A percentile compares a stretch with the other conserved stretches of the same genome.
These are phyloP conservation scores for Paralichthys olivaceus DNA, from an alignment of 2,113 vertebrate species.

Conservation along the genomic window DNA sequence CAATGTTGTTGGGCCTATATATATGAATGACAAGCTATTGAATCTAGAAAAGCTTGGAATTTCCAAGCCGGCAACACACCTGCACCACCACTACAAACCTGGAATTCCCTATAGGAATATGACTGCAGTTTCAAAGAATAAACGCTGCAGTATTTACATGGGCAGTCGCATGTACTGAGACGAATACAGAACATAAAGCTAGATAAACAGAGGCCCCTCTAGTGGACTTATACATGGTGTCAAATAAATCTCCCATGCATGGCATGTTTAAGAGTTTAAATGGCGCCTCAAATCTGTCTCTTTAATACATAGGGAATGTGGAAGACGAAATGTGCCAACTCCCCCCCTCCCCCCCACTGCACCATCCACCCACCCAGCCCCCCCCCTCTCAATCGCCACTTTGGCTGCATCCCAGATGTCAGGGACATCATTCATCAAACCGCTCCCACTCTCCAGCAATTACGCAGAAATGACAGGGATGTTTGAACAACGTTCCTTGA, in stretches of 20 bases:
- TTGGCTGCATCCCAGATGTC: conserved; percentile 65
- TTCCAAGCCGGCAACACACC: not conserved
- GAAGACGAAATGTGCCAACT: conserved; percentile 63
- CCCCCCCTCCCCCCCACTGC: conserved; percentile 9
- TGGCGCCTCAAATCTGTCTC: conserved; percentile 70
- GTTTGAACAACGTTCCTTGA: conserved; percentile 52
- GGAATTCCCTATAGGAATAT: conserved; percentile 9
- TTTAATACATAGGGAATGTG: conserved; percentile 74
- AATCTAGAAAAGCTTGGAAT: not conserved
- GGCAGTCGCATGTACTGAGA: conserved; percentile 12
- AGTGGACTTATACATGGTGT: conserved; percentile 59
- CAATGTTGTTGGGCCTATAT: conserved; percentile 32
- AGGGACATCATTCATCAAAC: conserved; percentile 60
- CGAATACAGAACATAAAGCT: conserved; percentile 39
- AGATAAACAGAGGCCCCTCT: conserved; percentile 48
- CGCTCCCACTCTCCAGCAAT: conserved; percentile 51
- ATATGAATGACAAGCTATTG: conserved; percentile 33
- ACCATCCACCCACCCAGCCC: conserved; percentile 12
- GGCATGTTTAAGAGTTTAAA: conserved; percentile 67
- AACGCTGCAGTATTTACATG: conserved; percentile 26
- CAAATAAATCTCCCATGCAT: conserved; percentile 68
- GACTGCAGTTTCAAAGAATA: conserved; percentile 14
- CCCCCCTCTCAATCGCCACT: conserved; percentile 46
- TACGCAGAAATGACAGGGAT: conserved; percentile 67
- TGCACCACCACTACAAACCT: conserved; percentile 4